A percentile compares a stretch with the other conserved stretches of the same genome.
Conservation (phyloP, 2,888 invertebrate species). For the Trissoscelio sp. region DNA sequence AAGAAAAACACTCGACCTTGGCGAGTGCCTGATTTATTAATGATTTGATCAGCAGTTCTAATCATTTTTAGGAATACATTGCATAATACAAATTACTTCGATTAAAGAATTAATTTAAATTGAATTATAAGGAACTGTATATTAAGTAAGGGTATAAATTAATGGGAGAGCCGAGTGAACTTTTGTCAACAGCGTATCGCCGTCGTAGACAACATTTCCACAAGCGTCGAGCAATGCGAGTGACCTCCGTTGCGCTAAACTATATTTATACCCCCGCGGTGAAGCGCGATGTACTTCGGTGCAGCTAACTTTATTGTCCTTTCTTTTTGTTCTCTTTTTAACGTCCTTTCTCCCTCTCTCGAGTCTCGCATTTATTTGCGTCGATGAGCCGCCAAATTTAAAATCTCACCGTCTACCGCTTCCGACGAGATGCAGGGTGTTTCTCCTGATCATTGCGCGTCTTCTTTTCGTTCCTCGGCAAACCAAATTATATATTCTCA, state of each 20-base stretch:
- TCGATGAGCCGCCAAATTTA: conserved; percentile 73
- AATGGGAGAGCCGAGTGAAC: conserved; percentile 9
- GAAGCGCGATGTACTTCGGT: conserved; percentile 75
- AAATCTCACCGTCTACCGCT: conserved; percentile 71
- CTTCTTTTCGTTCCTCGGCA: conserved; percentile 25
- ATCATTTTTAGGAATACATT: too few species aligned
- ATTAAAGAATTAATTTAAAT: too few species aligned
- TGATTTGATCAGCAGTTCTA: background rate
- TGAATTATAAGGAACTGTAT: too few species aligned
- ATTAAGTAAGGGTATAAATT: too few species aligned
- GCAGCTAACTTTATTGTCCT: conserved; percentile 77
- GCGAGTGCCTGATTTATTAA: background rate
- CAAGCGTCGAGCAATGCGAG: conserved; percentile 76
- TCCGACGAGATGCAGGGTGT: conserved; percentile 55
- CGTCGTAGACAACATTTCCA: conserved; percentile 71
- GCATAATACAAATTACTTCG: too few species aligned
- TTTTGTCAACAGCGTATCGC: conserved; percentile 54
- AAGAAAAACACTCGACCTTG: conserved; percentile 13
- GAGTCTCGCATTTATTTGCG: conserved; percentile 74
- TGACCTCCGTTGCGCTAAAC: conserved; percentile 79
- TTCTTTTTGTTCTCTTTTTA: conserved; percentile 69
- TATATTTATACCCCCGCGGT: conserved; percentile 77
- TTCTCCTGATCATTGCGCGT: conserved; percentile 38
- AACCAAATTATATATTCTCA: background rate
- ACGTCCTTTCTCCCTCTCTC: conserved; percentile 67